Base-by-base conservation (phyloP, 2,797 vertebrate genomes). In the Myripristis murdjan region DNA sequence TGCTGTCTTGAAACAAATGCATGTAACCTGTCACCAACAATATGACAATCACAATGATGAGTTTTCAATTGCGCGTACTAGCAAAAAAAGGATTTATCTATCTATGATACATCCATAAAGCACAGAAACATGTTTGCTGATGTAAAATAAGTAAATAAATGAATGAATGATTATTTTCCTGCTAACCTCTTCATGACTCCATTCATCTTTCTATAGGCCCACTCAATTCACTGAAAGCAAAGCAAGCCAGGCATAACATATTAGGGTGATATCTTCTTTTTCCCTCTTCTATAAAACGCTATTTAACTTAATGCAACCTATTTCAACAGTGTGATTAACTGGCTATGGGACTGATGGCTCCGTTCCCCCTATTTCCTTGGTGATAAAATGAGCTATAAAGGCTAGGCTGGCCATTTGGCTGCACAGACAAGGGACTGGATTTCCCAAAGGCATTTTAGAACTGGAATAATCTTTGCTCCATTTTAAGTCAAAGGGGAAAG, bases 321-420 rank as follows among this genome's bases (percentile, higher is more conserved):
- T 73, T 79, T 68, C 53, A 70, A 67, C 26, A 65, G 71, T 73
- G 23, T 79, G 46, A 86, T 87, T 62, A 83, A 85, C 48, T 61
- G 37, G 43, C 53, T 53, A 41, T 33, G 65, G 56, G 49, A 53
- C 64, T 64, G 64, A 84, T 72, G 72, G 73, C 61, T 79, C 55
- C 20, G 28, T 58, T 64, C 35, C 75, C 37, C 52, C 54, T 18
- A 54, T 76, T 84, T 79, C 61, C 52, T 78, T 69, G 0, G 37
- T 52, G 71, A 71, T 80, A 56, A 82, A 85, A 77, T 26, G 57
- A 53, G 33, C 78, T 60, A 58, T 82, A 74, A 83, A 83, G 55
- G 28, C 56, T 70, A 79, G 72, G 79, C 53, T 64, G 63, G 57
- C 59, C 70, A 76, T 85, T 86, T 82, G 70, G 31, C 68, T 22